Evolutionary conservation across 2,888 invertebrate species (phyloP).

Genomic region (Octonoba sinensis): DNA sequence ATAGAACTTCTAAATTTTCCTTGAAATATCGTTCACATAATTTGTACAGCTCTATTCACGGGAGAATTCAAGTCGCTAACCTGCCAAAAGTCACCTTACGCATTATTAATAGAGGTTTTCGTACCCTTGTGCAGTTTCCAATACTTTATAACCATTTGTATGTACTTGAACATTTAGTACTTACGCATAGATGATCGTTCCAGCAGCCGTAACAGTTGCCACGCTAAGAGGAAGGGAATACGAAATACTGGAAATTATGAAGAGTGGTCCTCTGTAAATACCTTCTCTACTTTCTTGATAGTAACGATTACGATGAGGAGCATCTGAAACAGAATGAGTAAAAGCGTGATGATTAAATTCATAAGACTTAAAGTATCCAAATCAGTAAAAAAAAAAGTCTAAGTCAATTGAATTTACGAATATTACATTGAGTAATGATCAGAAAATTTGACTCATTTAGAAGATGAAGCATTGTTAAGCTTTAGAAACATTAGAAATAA

Average conservation of each 20-base stretch:
- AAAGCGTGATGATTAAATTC: neutral
- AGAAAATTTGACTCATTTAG: too few relatives aligned
- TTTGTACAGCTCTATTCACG: too few relatives aligned
- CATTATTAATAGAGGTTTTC: too few relatives aligned
- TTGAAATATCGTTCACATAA: too few relatives aligned
- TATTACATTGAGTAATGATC: neutral
- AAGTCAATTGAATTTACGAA: too few relatives aligned
- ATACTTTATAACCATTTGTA: too few relatives aligned
- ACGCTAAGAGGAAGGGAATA: constrained; percentile 87
- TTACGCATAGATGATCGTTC: constrained; percentile 72
- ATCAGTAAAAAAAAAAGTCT: neutral
- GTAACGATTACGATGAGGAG: constrained; percentile 88
- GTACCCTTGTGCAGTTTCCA: too few relatives aligned
- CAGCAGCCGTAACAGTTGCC: constrained; percentile 79
- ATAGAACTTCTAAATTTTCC: too few relatives aligned
- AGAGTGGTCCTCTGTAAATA: constrained; percentile 86
- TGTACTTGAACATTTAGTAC: constrained; percentile 50
- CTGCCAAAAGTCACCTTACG: too few relatives aligned
- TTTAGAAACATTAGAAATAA: too few relatives aligned
- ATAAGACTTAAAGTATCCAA: constrained; percentile 3
- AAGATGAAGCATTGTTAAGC: too few relatives aligned
- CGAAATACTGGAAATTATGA: constrained; percentile 84
- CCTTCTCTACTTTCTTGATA: constrained; percentile 90
- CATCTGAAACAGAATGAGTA: constrained; percentile 67
- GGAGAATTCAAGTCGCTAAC: too few relatives aligned